Conservation (phyloP, 2,888 invertebrate genomes). For the Thymelicus lineola region DNA sequence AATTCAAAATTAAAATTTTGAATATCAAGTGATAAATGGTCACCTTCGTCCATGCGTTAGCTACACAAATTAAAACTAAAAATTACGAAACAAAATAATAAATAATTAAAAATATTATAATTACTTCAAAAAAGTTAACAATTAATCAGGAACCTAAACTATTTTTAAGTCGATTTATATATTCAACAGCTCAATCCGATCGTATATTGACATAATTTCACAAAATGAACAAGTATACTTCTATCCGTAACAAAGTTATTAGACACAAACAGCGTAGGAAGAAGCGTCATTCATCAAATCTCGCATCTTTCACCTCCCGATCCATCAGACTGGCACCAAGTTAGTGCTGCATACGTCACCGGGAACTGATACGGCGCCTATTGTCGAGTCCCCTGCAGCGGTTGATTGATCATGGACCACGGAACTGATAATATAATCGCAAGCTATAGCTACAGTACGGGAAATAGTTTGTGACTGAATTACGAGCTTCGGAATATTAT, state of each 20-base stretch:
- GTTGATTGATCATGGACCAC: slow-evolving; percentile 9
- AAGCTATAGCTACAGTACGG: neutral
- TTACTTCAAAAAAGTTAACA: too few species aligned
- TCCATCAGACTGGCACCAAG: slow-evolving; percentile 20
- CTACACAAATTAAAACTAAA: too few species aligned
- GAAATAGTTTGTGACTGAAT: neutral
- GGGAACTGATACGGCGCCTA: slow-evolving; percentile 16
- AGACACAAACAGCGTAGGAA: neutral
- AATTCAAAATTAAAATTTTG: too few species aligned
- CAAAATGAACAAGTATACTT: too few species aligned
- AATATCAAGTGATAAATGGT: too few species aligned
- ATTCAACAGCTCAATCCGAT: too few species aligned
- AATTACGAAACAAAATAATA: too few species aligned
- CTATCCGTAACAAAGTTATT: neutral
- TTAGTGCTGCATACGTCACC: slow-evolving; percentile 24
- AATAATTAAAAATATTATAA: too few species aligned
- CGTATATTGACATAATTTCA: too few species aligned
- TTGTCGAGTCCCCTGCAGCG: slow-evolving; percentile 6
- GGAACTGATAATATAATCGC: neutral
- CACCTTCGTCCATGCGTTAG: too few species aligned
- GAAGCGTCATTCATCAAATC: slow-evolving; percentile 11
- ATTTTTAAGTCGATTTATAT: too few species aligned
- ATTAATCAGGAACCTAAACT: too few species aligned
- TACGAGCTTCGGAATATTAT: neutral
- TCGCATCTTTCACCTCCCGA: slow-evolving; percentile 13